Conservation (phyloP, 2,797 vertebrate species). For the Cyprinodon diabolis region DNA sequence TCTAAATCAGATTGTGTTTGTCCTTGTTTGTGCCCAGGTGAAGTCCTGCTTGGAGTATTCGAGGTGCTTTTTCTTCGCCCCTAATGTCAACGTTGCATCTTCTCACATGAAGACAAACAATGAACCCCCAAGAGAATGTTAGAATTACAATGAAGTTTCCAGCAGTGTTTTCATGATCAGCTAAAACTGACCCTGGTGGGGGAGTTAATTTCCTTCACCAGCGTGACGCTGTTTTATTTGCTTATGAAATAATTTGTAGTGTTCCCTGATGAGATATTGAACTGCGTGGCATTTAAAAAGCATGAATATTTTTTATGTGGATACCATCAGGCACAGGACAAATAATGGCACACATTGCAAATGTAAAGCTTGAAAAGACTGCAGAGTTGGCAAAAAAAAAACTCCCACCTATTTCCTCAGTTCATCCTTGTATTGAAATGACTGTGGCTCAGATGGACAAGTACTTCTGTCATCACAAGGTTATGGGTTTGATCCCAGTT, state of each 20-base stretch:
- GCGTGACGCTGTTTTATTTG: slow-evolving; percentile 40
- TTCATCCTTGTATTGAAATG: not conserved
- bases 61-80: slow-evolving; percentile 9
- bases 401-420: not conserved
- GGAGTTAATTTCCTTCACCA: slow-evolving; percentile 34
- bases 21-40: slow-evolving; percentile 26
- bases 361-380: not conserved
- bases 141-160: slow-evolving; percentile 18
- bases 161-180: slow-evolving; percentile 6
- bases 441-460: not conserved
- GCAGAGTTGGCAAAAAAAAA: not conserved
- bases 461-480: not conserved
- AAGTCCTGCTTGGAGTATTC: slow-evolving; percentile 1
- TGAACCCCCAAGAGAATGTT: slow-evolving; percentile 15
- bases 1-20: slow-evolving; percentile 25
- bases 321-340: slow-evolving; percentile 23
- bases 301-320: not conserved
- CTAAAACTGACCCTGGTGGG: slow-evolving; percentile 26
- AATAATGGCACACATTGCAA: not conserved
- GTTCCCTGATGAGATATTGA: slow-evolving; percentile 42
- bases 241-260: slow-evolving; percentile 44
- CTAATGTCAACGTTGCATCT: not conserved
- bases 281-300: slow-evolving; percentile 26
- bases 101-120: slow-evolving; percentile 4
- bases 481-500: not conserved